phyloP scores from a whole-genome alignment of 92 coral and sea anemone genomes.

The Epizoanthus illoricatus region DNA sequence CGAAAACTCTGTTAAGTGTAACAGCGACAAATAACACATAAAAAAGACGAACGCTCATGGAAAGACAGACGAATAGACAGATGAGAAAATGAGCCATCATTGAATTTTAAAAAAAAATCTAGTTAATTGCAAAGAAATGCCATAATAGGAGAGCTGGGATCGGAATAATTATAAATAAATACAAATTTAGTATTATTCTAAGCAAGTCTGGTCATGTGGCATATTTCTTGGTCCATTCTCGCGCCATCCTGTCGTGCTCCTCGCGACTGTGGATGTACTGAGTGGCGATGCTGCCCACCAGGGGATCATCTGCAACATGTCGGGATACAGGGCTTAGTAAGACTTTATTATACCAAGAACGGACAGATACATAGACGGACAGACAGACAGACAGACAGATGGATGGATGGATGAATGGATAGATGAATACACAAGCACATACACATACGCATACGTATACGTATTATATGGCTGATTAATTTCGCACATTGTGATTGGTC shows the following conservation, averaged over 20 bases:
- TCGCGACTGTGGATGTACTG: constrained; percentile 77
- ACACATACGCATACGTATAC: no score
- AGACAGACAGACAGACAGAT: neutral
- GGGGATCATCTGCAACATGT: constrained; percentile 79
- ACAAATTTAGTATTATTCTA: neutral
- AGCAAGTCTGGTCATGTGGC: constrained; percentile 62
- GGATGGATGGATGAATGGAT: no score
- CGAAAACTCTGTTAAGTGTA: neutral
- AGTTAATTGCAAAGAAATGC: neutral
- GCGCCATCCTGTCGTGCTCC: constrained; percentile 87
- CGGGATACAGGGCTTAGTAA: neutral
- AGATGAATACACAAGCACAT: no score
- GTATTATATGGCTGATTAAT: no score
- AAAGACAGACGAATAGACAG: neutral
- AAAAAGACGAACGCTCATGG: neutral
- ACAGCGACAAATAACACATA: neutral
- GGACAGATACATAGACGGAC: neutral
- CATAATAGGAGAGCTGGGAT: neutral
- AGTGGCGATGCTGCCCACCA: constrained; percentile 94
- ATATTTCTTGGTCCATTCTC: constrained; percentile 92
- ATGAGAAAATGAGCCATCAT: no score
- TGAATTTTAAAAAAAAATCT: neutral
- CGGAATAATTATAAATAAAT: constrained; percentile 5
- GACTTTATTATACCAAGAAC: neutral
- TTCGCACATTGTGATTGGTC: no score